These are phyloP conservation scores for Periparus ater DNA, from an alignment of 2,797 vertebrate species.

Conservation along the genomic window DNA sequence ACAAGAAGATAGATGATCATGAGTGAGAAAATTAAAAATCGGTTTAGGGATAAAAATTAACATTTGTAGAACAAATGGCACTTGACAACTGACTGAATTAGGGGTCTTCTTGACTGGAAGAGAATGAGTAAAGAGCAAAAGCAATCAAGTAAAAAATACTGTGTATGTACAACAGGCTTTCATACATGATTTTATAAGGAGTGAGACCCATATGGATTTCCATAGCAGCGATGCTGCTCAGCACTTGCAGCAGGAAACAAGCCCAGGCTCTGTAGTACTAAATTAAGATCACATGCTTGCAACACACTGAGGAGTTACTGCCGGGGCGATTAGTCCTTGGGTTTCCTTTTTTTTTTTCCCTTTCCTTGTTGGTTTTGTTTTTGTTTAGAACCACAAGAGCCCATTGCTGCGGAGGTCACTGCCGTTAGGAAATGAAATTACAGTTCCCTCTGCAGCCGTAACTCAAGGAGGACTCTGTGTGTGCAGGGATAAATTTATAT, in stretches of 20 bases:
- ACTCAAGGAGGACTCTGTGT: neutral
- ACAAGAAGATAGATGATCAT: neutral
- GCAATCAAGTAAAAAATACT: accelerated
- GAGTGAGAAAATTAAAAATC: neutral
- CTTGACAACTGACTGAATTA: neutral
- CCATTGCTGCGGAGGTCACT: neutral
- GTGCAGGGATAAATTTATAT: neutral
- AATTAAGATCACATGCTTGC: constrained; percentile 24
- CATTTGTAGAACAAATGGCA: accelerated
- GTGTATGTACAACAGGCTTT: accelerated
- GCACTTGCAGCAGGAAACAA: neutral
- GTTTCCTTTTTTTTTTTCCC: neutral
- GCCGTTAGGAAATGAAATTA: neutral
- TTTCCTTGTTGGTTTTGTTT: neutral
- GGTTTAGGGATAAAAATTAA: neutral
- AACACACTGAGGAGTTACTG: neutral
- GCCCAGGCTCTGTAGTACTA: neutral
- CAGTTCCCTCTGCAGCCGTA: neutral
- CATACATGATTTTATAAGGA: neutral
- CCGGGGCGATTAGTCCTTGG: neutral
- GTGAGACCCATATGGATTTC: neutral
- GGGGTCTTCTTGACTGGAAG: neutral
- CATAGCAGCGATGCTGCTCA: neutral
- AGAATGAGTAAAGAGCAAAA: neutral
- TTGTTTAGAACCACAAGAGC: neutral